Evolutionary conservation across 1,140 invertebrate genomes (phyloP).

Genomic region (Drosophila mauritiana): DNA sequence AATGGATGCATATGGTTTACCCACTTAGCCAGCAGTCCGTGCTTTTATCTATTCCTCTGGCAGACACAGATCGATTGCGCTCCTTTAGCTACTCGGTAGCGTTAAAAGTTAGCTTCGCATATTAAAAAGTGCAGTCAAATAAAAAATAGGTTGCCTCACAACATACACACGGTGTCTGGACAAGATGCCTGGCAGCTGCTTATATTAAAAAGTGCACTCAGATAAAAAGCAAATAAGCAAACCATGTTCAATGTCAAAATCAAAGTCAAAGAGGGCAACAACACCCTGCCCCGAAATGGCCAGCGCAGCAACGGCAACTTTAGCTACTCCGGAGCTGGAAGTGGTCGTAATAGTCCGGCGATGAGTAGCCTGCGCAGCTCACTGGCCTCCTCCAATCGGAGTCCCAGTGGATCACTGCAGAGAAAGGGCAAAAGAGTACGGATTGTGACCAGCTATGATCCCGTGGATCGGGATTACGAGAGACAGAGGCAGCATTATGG

Average conservation of each 20-base stretch:
- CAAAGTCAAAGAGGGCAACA: constrained; percentile 84
- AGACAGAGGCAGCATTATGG: constrained; percentile 70
- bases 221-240: constrained; percentile 49
- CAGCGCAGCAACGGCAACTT: constrained; percentile 53
- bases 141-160: constrained; percentile 32
- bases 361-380: constrained; percentile 78
- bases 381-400: constrained; percentile 73
- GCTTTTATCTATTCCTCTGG: constrained; percentile 2
- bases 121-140: constrained; percentile 61
- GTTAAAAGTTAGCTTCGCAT: constrained; percentile 31
- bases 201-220: constrained; percentile 71
- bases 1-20: constrained; percentile 6
- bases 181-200: constrained; percentile 39
- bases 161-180: constrained; percentile 27
- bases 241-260: constrained; percentile 84
- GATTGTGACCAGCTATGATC: constrained; percentile 80
- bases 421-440: constrained; percentile 79
- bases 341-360: constrained; percentile 77
- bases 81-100: background rate
- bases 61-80: constrained; percentile 17
- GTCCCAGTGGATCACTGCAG: constrained; percentile 68
- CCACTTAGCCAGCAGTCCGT: background rate
- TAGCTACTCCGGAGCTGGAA: constrained; percentile 33
- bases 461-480: constrained; percentile 60
- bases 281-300: constrained; percentile 75